Evolutionary conservation across 2,113 vertebrate species (phyloP).

Genomic region (Zosterops japonicus): DNA sequence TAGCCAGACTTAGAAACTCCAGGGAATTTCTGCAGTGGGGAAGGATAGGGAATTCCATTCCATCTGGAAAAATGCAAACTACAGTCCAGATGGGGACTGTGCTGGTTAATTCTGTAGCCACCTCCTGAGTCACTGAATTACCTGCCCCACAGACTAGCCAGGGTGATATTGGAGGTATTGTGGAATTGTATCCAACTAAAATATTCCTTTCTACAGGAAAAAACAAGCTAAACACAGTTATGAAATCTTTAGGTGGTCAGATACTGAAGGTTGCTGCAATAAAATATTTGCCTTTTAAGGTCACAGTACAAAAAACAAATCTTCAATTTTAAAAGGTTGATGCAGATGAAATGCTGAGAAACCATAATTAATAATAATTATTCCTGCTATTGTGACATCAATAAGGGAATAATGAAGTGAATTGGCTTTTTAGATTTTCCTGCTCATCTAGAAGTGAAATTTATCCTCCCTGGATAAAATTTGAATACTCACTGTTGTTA

Average conservation of each 20-base stretch:
- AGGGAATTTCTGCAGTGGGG: neutral
- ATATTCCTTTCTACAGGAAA: neutral
- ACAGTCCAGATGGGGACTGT: too few species aligned
- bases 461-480: neutral
- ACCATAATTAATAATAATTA: neutral
- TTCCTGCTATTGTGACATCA: neutral
- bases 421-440: neutral
- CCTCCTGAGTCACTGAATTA: neutral
- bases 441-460: neutral
- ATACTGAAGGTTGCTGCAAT: neutral
- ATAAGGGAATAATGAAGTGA: neutral
- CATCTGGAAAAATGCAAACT: neutral
- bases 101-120: neutral
- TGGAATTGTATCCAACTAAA: neutral
- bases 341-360: neutral
- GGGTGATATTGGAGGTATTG: neutral
- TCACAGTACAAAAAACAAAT: neutral
- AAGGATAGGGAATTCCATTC: neutral
- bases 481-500: neutral
- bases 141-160: neutral
- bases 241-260: neutral
- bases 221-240: neutral
- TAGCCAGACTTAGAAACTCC: neutral
- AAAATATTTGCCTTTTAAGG: neutral
- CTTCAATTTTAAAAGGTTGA: neutral